Conservation (phyloP, 2,113 vertebrate species). For the Scatophagus argus region DNA sequence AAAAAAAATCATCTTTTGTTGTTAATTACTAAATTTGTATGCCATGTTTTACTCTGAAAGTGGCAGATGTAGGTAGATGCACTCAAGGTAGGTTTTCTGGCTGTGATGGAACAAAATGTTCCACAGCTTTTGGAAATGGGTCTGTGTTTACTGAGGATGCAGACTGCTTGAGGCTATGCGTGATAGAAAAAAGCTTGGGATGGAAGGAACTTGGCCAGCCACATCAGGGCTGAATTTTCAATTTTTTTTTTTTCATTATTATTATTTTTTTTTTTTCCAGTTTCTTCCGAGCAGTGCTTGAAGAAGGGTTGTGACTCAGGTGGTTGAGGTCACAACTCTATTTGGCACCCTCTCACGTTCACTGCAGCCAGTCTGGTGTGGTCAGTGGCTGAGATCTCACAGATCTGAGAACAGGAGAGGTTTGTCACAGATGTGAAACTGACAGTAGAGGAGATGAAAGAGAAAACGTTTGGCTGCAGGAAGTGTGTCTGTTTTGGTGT, state of each 20-base stretch:
- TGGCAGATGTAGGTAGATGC: slow-evolving; percentile 12
- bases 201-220: slow-evolving; percentile 7
- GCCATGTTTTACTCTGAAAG: slow-evolving; percentile 5
- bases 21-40: not conserved
- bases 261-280: too few species aligned
- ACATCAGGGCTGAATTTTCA: slow-evolving; percentile 20
- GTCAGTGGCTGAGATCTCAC: slow-evolving; percentile 45
- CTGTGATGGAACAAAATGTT: slow-evolving; percentile 13
- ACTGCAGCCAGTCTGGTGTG: slow-evolving; percentile 21
- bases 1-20: not conserved
- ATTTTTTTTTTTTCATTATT: too few species aligned
- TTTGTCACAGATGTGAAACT: slow-evolving; percentile 39
- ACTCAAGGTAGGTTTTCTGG: not conserved
- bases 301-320: slow-evolving; percentile 26
- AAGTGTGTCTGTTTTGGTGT: slow-evolving; percentile 27
- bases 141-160: slow-evolving; percentile 32
- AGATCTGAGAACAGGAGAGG: slow-evolving; percentile 38
- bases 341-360: slow-evolving; percentile 42
- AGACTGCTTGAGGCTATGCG: slow-evolving; percentile 1
- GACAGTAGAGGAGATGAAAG: slow-evolving; percentile 39
- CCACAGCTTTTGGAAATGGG: not conserved
- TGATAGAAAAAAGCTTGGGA: slow-evolving; percentile 19
- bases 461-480: slow-evolving; percentile 12
- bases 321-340: slow-evolving; percentile 32
- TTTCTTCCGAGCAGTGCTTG: slow-evolving; percentile 8